Evolutionary conservation across 2,888 invertebrate species (phyloP).

Genomic region (Neoscelio sp.): DNA sequence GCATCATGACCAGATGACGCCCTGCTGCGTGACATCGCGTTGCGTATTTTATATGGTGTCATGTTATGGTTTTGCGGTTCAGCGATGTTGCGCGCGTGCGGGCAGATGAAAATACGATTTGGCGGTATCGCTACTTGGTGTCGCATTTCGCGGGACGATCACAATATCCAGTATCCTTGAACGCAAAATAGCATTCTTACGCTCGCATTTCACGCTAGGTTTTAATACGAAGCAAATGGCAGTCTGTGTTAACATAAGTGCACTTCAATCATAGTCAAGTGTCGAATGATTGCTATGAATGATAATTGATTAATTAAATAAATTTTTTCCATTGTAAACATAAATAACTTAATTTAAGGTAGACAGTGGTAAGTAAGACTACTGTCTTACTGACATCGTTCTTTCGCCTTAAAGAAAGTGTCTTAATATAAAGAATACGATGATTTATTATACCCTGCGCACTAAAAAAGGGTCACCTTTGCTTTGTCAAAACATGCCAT

Average conservation of each 20-base stretch:
- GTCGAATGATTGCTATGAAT: not conserved
- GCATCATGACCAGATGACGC: slow-evolving; percentile 77
- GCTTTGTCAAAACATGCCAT: no score
- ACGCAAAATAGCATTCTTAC: slow-evolving; percentile 27
- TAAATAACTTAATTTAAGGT: no score
- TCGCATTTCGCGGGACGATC: slow-evolving; percentile 50
- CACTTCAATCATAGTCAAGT: slow-evolving; percentile 12
- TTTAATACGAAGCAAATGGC: slow-evolving; percentile 39
- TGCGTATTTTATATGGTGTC: slow-evolving; percentile 77
- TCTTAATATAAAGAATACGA: no score
- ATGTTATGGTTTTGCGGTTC: slow-evolving; percentile 76
- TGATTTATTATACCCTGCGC: no score
- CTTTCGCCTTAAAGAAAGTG: no score
- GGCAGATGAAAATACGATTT: slow-evolving; percentile 59
- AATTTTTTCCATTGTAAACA: no score
- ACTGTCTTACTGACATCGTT: no score
- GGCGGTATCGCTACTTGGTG: slow-evolving; percentile 54
- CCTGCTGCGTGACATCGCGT: slow-evolving; percentile 75
- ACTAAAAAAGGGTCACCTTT: no score
- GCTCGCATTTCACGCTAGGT: slow-evolving; percentile 34
- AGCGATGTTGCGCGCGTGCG: slow-evolving; percentile 59
- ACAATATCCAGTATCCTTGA: slow-evolving; percentile 37
- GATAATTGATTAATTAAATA: no score
- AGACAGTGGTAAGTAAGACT: no score
- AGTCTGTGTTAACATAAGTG: not conserved